Base-by-base conservation (phyloP, 92 coral and sea anemone genomes). In the Plumapathes pennacea region DNA sequence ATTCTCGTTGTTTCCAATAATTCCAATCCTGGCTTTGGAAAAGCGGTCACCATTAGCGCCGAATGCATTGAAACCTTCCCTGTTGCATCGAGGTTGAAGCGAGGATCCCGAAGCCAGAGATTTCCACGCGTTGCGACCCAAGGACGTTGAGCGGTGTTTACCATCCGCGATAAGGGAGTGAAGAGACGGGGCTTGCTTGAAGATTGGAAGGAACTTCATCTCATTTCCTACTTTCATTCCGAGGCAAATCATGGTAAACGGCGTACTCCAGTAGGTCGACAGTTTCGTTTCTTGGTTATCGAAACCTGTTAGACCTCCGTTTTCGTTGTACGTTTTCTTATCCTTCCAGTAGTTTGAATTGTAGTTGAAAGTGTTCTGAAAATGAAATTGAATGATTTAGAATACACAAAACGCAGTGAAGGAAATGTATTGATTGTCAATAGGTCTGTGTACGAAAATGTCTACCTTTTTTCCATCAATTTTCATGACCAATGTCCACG, bases 251-350 rank as follows among this genome's bases (percentile, higher is more conserved):
- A 1, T 34, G 10, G 34, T 13, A 11, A 55, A 55, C 6, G 62
- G 39, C 11, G 39, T 34, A n/a, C 39, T 32, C 1, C 45, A 55
- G 62, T 55, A 55, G 2, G 62, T 55, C 39, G 22, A 14, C 2
- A 55, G 62, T 34, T 55, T 55, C 21, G 46, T 55, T 34, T 55
- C 62, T 33, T 19, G 45, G 14, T 26, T 9, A 32, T 54, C 27
- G 37, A 28, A 30, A n/a, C n/a, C n/a, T 7, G 45, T 30, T 28
- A 14, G 32, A 17, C 19, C 29, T 2, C 41, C 46, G 5, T 7
- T 15, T 10, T 14, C 25, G 23, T 54, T 34, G 62, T 34, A 36
- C 12, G 62, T 34, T 4, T 15, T 4, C 3, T 13, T 55, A 32
- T 31, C 20, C 10, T 44, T 34, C 62, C 62, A 55, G n/a, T n/a